Base-by-base conservation (phyloP, 53 echinoderm and acorn worm species). In the Apostichopus leukothele region DNA sequence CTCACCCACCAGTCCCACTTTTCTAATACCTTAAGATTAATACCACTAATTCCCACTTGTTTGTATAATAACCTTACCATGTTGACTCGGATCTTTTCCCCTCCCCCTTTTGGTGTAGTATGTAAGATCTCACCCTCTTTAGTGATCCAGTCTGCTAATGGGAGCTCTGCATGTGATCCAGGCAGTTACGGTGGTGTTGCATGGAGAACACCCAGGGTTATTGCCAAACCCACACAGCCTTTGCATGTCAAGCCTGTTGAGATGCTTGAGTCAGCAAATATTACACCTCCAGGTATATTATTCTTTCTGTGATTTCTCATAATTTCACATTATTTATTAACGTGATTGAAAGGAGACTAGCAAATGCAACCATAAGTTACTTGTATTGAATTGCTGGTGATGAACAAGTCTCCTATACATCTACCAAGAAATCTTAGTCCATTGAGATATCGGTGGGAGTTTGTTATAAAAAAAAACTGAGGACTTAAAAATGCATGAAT, bases 81-180 rank as follows among this genome's bases (percentile, higher is more conserved):
- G 14, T 77, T 77, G 55, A 81, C 3, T 54, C 60, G 53, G 53
- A 57, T 54, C 81, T 81, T 81, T 54, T 81, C 81, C 81, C 81
- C 81, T 57, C 81, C 59, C 71, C 63, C 2, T 9, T 71, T n/a
- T 19, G n/a, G 9, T 81, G 81, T 81, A 81, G 81, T 81, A 81
- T 81, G 55, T 59, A 81, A 57, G 59, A 59, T 81, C 59, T 81
- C 55, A 81, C 59, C 81, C 53, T 81, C 81, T 81, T 54, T 81
- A 81, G 81, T n/a, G 52, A 59, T 54, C 20, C 55, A 54, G 22
- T 52, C 81, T 81, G n/a, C 81, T 57, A 18, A 20, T 54, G 81
- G 81, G 55, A 54, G 53, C 21, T 21, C 81, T 81, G 81, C 81
- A 81, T 81, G 81, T 81, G 52, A 55, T 54, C 54, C 22, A 16